A percentile compares a stretch with the other conserved stretches of the same genome.
Evolutionary conservation across 2,888 invertebrate species (phyloP).

Genomic region (Aleiodes alternator): DNA sequence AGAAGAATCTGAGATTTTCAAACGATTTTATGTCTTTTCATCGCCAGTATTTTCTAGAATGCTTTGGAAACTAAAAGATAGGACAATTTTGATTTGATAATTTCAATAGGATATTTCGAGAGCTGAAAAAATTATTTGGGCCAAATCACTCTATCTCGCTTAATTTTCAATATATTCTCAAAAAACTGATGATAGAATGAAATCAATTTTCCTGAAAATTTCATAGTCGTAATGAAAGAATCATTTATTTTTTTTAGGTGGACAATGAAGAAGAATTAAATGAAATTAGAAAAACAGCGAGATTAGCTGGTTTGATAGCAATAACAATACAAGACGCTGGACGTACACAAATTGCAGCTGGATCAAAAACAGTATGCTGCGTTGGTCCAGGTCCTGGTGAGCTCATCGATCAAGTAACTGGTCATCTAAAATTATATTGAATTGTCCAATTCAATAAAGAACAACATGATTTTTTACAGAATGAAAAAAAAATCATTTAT

Average conservation of each 20-base stretch:
- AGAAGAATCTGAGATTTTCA: not conserved
- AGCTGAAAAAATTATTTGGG: too few relatives aligned
- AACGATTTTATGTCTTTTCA: not conserved
- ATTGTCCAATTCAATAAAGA: conserved; percentile 36
- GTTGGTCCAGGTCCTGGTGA: conserved; percentile 92
- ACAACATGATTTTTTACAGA: conserved; percentile 37
- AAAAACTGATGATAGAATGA: too few relatives aligned
- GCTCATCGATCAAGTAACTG: conserved; percentile 88
- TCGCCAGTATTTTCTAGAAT: too few relatives aligned
- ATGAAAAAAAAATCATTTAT: conserved; percentile 48
- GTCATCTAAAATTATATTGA: conserved; percentile 91
- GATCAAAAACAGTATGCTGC: conserved; percentile 92
- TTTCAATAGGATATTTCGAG: too few relatives aligned
- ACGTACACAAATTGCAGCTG: conserved; percentile 92
- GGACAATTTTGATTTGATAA: too few relatives aligned
- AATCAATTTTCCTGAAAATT: too few relatives aligned
- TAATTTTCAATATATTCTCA: too few relatives aligned
- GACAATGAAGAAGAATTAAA: conserved; percentile 86
- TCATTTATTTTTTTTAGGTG: conserved; percentile 69
- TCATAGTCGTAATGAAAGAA: too few relatives aligned
- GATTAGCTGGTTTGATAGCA: conserved; percentile 82
- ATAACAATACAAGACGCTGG: conserved; percentile 93
- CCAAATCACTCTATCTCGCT: too few relatives aligned
- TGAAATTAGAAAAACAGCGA: conserved; percentile 83
- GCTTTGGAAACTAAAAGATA: too few relatives aligned